Evolutionary conservation across 2,113 vertebrate species (phyloP), one percentile per base, ranked within the genome.

Genomic region (Uria lomvia): DNA sequence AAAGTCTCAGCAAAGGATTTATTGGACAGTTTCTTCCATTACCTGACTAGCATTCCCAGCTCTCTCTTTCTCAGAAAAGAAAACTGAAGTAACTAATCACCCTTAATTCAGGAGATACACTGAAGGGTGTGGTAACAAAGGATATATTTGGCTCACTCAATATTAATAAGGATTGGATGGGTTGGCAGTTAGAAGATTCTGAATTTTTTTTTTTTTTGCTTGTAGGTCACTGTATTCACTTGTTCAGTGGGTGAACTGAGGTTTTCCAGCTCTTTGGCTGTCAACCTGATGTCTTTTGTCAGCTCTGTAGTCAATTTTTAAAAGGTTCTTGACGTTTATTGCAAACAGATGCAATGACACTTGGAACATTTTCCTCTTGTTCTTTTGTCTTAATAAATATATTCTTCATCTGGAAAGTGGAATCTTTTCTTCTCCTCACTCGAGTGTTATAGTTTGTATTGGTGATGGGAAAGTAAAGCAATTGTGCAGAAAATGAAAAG

Each of bases 361-460:
- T 95, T 90, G 92, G 77, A 97, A 92, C 53, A 63, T 92, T 95
- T 94, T 95, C 47, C 63, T 85, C 81, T 95, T 2, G 6, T 92
- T 96, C 87, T 90, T 94, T 93, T 96, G 72, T 93, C 87, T 96
- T 93, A 95, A 91, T 93, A 91, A 88, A 88, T 92, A 59, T 73
- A 81, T 90, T 94, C 85, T 86, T 93, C 32, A 74, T 75, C 70
- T 94, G 70, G 62, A 88, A 94, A 68, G 72, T 8, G 43, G 66
- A 86, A 81, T 88, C 36, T 91, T 55, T 90, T 67, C 70, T 68
- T 87, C 52, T 79, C 9, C 17, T 80, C 24, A 52, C 34, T 95
- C 3, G 4, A 70, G 23, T 59, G 62, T 79, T 92, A 16, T 9
- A 58, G 65, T 86, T 88, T 85, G 52, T 86, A 49, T 91, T 91